Evolutionary conservation across 1,140 invertebrate genomes (phyloP), one percentile per base, ranked within the genome.

Genomic region (Spodoptera frugiperda): DNA sequence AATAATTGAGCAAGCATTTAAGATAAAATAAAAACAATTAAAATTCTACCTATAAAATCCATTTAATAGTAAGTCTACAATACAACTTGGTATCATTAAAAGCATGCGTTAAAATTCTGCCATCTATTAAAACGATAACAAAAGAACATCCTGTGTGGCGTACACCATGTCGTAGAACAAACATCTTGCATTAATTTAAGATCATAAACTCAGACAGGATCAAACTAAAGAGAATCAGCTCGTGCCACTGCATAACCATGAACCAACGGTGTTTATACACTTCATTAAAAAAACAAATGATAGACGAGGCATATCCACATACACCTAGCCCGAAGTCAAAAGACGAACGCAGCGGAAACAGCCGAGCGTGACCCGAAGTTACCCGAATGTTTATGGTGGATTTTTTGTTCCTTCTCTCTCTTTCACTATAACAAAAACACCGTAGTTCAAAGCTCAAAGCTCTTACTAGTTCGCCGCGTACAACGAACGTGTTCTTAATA

Each of bases 371-470:
- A 59, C 53, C 85, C 91, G 91, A 92, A 78, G 74, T 80, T 71
- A 59, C 51, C 85, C 91, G 91, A 92, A 89, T 87, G 87, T 87
- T 87, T 84, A 87, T 86, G 84, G 86, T 89, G 84, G 83, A 90
- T 91, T 79, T 59, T 91, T 85, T 87, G 67, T 79, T 86, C 84
- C 76, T 79, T 92, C 91, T 88, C 88, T 70, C 86, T 93, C 87
- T 78, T 59, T 51, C 82, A 54, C 84, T 78, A 84, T 78, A 84
- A 90, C 87, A 89, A 92, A 88, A 90, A 90, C 88, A 91, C 79
- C 83, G 55, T 21, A 76, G 78, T 63, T 78, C 54, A 67, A 88
- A 85, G 84, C 82, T 85, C 83, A 78, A 82, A 85, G 84, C 84
- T 83, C 80, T 82, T 84, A 82, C 82, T 83, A 87, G 82, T 87